Percentiles rank a stretch among this genome's conserved stretches.
These are phyloP conservation scores for Chionodraco myersi DNA, from an alignment of 2,113 vertebrate genomes.

Conservation along the genomic window DNA sequence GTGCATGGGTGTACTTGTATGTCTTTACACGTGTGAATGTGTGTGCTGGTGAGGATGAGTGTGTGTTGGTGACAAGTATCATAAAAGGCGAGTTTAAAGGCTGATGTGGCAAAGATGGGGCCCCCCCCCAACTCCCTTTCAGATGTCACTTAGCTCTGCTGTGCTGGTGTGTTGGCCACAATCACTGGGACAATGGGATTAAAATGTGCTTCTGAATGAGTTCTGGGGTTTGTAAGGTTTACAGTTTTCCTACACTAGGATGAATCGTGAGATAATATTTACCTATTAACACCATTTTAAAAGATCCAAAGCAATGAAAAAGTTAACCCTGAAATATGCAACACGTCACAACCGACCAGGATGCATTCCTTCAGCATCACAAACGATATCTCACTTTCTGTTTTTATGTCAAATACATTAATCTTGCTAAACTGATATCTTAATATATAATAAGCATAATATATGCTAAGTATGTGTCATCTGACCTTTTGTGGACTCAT, in stretches of 20 bases:
- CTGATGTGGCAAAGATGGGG: constrained; percentile 34
- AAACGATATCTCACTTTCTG: neutral
- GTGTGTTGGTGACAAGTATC: constrained; percentile 40
- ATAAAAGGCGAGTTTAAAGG: constrained; percentile 51
- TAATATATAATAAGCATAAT: neutral
- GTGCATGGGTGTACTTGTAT: constrained; percentile 31
- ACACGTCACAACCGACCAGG: constrained; percentile 11
- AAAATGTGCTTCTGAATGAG: constrained; percentile 53
- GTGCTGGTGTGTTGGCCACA: constrained; percentile 37
- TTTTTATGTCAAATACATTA: neutral
- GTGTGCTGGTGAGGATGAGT: constrained; percentile 17
- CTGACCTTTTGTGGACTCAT: neutral
- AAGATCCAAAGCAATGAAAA: constrained; percentile 19
- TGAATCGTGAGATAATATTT: constrained; percentile 65
- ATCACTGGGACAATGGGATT: constrained; percentile 35
- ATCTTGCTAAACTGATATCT: neutral
- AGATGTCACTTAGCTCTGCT: constrained; percentile 50
- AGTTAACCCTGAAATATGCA: constrained; percentile 5
- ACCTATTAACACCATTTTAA: constrained; percentile 1
- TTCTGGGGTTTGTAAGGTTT: constrained; percentile 37
- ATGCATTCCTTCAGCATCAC: neutral
- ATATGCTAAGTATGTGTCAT: neutral
- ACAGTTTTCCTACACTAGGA: constrained; percentile 20
- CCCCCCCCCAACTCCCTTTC: neutral
- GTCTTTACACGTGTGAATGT: constrained; percentile 28